Percentiles rank a stretch among this genome's conserved stretches.
Evolutionary conservation across 2,113 vertebrate genomes (phyloP).

Genomic region (Megatriorchis doriae): DNA sequence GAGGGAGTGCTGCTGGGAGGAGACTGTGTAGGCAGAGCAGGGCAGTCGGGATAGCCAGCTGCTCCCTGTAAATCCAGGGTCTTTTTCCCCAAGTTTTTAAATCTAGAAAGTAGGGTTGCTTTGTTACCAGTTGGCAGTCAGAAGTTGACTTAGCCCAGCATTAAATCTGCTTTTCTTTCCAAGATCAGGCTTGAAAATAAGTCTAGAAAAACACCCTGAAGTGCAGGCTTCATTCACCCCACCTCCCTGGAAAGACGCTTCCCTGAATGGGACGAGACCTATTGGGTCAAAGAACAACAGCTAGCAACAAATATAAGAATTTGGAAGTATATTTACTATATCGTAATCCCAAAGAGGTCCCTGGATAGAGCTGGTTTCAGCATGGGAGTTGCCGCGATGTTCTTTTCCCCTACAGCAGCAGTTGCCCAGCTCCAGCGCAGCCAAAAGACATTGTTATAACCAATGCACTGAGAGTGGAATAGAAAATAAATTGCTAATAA

Average conservation of each 20-base stretch:
- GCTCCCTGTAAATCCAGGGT: background rate
- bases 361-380: background rate
- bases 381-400: background rate
- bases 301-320: no score
- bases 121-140: background rate
- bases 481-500: background rate
- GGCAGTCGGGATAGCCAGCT: background rate
- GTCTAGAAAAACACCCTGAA: background rate
- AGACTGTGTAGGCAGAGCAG: background rate
- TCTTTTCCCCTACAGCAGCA: background rate
- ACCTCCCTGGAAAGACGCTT: background rate
- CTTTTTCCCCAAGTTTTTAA: background rate
- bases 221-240: background rate
- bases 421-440: background rate
- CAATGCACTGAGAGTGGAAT: background rate
- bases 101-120: background rate
- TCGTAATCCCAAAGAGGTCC: background rate
- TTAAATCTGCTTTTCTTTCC: background rate
- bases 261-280: background rate
- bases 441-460: background rate
- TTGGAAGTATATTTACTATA: background rate
- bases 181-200: background rate
- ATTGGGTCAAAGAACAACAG: background rate
- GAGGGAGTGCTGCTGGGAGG: background rate
- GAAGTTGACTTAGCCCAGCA: background rate